phyloP scores from a whole-genome alignment of 1,140 invertebrate genomes.

The Sarcophaga peregrina region DNA sequence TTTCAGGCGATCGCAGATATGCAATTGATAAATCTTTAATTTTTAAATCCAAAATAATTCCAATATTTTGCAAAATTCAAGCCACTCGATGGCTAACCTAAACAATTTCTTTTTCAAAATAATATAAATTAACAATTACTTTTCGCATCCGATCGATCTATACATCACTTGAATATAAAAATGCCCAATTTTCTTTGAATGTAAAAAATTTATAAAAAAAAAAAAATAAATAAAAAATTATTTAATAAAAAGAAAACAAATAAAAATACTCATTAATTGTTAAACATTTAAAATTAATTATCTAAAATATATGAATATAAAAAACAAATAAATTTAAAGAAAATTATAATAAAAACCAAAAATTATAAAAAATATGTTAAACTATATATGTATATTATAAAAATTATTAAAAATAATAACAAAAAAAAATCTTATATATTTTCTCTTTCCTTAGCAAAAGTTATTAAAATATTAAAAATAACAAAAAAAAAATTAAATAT shows the following conservation, averaged over 20 bases:
- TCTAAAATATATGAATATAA: background rate
- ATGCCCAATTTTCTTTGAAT: slow-evolving; percentile 3
- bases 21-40: too few relatives aligned
- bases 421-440: slow-evolving; percentile 41
- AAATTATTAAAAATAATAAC: background rate
- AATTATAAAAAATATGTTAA: slow-evolving; percentile 24
- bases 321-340: slow-evolving; percentile 10
- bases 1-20: too few relatives aligned
- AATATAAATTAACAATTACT: too few relatives aligned
- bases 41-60: too few relatives aligned
- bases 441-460: slow-evolving; percentile 42
- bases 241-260: background rate
- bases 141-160: too few relatives aligned
- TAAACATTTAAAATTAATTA: slow-evolving; percentile 38
- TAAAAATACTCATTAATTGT: slow-evolving; percentile 39
- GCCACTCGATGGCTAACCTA: too few relatives aligned
- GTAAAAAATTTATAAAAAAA: slow-evolving; percentile 1
- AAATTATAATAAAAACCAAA: slow-evolving; percentile 13
- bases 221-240: slow-evolving; percentile 20
- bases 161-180: too few relatives aligned
- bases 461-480: background rate
- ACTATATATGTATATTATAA: background rate
- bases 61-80: too few relatives aligned
- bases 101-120: too few relatives aligned
- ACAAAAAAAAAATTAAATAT: slow-evolving; percentile 17